phyloP scores from a whole-genome alignment of 1,140 invertebrate genomes.

The Harpegnathos saltator region DNA sequence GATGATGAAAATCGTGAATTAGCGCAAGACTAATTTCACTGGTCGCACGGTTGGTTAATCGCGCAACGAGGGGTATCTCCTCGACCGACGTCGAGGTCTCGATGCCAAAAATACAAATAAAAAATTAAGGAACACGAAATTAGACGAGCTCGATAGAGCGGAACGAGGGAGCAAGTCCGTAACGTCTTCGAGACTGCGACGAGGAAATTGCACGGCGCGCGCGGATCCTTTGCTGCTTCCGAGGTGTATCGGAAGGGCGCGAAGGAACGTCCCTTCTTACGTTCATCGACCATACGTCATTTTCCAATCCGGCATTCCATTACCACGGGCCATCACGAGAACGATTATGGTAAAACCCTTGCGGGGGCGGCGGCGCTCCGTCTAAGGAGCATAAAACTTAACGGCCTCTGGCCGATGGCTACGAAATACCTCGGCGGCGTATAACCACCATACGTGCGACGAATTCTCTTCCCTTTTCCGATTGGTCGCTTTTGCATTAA shows the following conservation, averaged over 20 bases:
- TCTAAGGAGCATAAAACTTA: constrained; percentile 54
- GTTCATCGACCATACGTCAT: constrained; percentile 38
- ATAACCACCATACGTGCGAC: constrained; percentile 41
- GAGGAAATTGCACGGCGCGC: neutral
- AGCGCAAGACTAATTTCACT: no score
- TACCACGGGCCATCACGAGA: constrained; percentile 41
- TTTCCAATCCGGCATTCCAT: constrained; percentile 52
- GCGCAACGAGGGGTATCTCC: no score
- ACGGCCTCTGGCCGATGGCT: constrained; percentile 38
- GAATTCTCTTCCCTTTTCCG: constrained; percentile 24
- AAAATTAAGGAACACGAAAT: no score
- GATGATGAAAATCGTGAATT: no score
- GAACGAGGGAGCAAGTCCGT: neutral
- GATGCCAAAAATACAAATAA: no score
- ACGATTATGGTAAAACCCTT: constrained; percentile 56
- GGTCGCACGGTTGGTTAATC: no score
- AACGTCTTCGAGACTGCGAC: neutral
- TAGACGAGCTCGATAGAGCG: neutral
- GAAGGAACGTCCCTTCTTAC: neutral
- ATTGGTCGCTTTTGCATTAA: constrained; percentile 46
- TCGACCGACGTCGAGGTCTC: no score
- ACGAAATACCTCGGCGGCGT: constrained; percentile 32
- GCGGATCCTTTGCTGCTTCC: neutral
- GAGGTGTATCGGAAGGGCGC: neutral
- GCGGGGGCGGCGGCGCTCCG: neutral